These are phyloP conservation scores for Sapajus apella DNA, from an alignment of 2,113 vertebrate species.

Conservation along the genomic window DNA sequence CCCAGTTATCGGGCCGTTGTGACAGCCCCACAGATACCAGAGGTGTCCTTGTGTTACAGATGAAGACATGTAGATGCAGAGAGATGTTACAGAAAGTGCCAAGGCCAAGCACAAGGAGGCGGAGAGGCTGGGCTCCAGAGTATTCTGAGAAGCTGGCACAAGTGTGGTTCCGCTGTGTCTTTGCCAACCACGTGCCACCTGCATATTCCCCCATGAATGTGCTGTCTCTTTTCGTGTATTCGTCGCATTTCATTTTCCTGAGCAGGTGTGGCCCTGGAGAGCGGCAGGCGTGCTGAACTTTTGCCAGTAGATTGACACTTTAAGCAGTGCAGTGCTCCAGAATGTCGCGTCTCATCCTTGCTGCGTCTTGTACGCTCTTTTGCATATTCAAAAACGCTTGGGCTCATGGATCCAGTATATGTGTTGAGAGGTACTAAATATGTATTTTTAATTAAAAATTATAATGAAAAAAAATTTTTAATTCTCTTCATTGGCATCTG, in stretches of 20 bases:
- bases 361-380: neutral
- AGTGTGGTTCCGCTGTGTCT: neutral
- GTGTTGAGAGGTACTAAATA: conserved; percentile 54
- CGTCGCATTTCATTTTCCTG: neutral
- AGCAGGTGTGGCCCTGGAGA: neutral
- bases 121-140: accelerated
- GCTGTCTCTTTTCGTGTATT: neutral
- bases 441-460: conserved; percentile 61
- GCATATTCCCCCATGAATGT: accelerated
- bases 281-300: no score
- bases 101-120: neutral
- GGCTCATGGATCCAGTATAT: neutral
- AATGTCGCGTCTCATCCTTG: neutral
- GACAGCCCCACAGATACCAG: neutral
- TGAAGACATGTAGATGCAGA: neutral
- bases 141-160: neutral
- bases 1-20: neutral
- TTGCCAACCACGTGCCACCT: neutral
- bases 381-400: conserved; percentile 20
- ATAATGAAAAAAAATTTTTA: neutral
- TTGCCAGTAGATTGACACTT: neutral
- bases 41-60: accelerated
- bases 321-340: neutral
- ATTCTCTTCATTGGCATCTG: conserved; percentile 41
- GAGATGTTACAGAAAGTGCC: neutral